Evolutionary conservation across 2,797 vertebrate species (phyloP).

Genomic region (Sebastes hopkinsi): DNA sequence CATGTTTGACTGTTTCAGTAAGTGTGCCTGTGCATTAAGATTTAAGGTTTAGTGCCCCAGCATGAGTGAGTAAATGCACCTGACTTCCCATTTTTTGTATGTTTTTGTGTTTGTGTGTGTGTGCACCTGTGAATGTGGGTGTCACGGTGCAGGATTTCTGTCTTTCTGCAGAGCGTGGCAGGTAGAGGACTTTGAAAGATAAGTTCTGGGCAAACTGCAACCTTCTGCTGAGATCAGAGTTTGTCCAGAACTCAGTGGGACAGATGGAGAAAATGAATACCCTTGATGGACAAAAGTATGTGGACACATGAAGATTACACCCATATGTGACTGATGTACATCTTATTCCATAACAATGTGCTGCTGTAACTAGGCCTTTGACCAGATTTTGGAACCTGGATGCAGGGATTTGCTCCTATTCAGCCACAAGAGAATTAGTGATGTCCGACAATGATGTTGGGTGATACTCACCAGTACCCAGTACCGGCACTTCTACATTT

Average conservation of each 20-base stretch:
- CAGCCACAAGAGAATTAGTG: neutral
- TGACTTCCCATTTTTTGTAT: neutral
- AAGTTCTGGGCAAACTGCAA: slow-evolving; percentile 24
- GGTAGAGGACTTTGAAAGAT: slow-evolving; percentile 36
- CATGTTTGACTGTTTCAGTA: neutral
- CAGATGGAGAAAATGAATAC: neutral
- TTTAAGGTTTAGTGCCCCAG: neutral
- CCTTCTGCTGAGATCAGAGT: slow-evolving; percentile 31
- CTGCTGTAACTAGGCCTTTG: neutral
- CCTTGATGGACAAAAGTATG: neutral
- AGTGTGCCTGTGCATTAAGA: neutral
- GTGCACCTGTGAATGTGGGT: neutral
- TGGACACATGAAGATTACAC: neutral
- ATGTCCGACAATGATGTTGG: neutral
- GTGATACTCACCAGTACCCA: too few relatives aligned
- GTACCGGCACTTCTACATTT: too few relatives aligned
- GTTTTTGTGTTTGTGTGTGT: neutral
- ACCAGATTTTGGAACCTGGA: too few relatives aligned
- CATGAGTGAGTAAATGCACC: neutral
- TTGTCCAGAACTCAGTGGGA: neutral
- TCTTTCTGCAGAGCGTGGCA: slow-evolving; percentile 15
- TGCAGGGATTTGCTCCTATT: neutral
- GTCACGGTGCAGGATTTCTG: slow-evolving; percentile 3
- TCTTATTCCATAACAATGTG: neutral
- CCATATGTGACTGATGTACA: neutral